Evolutionary conservation across 1,140 invertebrate species (phyloP).

Genomic region (Lycorma delicatula): DNA sequence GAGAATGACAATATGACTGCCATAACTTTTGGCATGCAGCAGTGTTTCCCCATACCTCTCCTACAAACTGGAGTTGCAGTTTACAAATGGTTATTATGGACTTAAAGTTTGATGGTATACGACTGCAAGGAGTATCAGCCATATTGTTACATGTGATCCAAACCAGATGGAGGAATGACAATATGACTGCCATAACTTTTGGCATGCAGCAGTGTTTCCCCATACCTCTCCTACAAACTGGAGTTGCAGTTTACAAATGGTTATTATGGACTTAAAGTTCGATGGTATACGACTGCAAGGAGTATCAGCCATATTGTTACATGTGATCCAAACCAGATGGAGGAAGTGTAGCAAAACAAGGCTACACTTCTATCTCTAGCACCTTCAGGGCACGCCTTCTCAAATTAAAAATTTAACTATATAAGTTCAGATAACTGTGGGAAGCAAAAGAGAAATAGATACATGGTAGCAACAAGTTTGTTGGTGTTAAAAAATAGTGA

Average conservation of each 20-base stretch:
- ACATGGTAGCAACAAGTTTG: conserved; percentile 26
- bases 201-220: conserved; percentile 35
- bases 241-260: conserved; percentile 33
- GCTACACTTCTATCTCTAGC: conserved; percentile 31
- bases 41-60: conserved; percentile 32
- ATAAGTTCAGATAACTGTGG: conserved; percentile 34
- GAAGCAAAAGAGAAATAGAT: conserved; percentile 33
- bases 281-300: conserved; percentile 30
- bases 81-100: conserved; percentile 36
- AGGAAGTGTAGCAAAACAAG: conserved; percentile 29
- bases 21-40: conserved; percentile 33
- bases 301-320: conserved; percentile 26
- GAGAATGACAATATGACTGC: conserved; percentile 12
- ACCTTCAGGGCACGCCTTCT: conserved; percentile 17
- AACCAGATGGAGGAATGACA: conserved; percentile 24
- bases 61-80: conserved; percentile 30
- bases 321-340: conserved; percentile 34
- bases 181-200: conserved; percentile 25
- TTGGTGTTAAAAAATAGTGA: conserved; percentile 5
- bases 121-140: conserved; percentile 22
- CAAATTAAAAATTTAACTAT: conserved; percentile 26
- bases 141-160: conserved; percentile 35
- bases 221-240: conserved; percentile 30
- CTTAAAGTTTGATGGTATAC: conserved; percentile 36
- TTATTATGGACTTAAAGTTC: conserved; percentile 37